Conservation (phyloP, 2,113 vertebrate genomes). For the Erinaceus europaeus region DNA sequence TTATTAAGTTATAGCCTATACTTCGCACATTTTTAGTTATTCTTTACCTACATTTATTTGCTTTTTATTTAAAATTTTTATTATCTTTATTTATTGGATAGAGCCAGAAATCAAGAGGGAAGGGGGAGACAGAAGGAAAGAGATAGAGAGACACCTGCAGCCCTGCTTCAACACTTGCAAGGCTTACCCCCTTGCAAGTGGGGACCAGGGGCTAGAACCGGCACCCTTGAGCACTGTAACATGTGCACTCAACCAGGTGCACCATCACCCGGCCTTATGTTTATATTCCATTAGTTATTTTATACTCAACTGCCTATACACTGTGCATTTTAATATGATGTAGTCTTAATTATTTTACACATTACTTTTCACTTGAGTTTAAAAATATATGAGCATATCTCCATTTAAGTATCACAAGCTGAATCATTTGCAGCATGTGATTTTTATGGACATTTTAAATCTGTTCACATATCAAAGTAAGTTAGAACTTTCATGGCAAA, state of each 20-base stretch:
- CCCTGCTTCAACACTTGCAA: no score
- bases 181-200: no score
- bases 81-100: not conserved
- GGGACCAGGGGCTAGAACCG: no score
- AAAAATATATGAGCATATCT: not conserved
- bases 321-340: not conserved
- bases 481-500: slow-evolving; percentile 2
- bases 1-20: not conserved
- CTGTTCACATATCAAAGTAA: slow-evolving; percentile 15
- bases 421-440: not conserved
- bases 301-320: not conserved
- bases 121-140: no score
- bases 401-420: not conserved
- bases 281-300: not conserved
- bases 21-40: no score
- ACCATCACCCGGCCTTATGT: no score
- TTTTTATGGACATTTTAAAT: slow-evolving; percentile 21
- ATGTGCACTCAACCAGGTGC: no score
- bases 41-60: no score
- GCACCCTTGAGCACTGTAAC: no score
- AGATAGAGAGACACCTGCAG: no score
- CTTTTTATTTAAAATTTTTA: no score
- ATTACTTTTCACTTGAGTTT: not conserved
- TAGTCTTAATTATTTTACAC: not conserved
- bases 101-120: no score